Conservation (phyloP, 2,797 vertebrate species). For the Onychomys arenicola region DNA sequence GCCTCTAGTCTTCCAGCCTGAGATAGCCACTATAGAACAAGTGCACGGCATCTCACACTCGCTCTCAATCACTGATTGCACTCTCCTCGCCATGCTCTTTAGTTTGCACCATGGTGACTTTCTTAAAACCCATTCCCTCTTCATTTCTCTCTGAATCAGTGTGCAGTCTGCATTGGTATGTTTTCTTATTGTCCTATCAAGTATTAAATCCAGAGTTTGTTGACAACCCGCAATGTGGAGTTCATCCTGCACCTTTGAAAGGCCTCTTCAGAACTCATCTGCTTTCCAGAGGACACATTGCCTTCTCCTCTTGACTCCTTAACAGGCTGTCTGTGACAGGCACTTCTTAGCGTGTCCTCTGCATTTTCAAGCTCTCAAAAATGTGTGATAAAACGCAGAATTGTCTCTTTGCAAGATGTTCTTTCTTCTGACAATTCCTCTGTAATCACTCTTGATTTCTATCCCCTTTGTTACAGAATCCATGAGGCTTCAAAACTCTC, state of each 20-base stretch:
- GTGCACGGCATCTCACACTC: neutral
- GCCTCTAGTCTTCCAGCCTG: neutral
- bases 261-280: neutral
- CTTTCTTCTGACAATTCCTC: slow-evolving; percentile 28
- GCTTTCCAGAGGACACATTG: neutral
- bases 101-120: neutral
- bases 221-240: neutral
- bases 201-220: slow-evolving; percentile 13
- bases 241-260: slow-evolving; percentile 36
- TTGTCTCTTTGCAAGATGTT: neutral
- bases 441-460: slow-evolving; percentile 38
- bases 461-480: neutral
- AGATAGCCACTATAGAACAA: slow-evolving; percentile 6
- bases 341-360: slow-evolving; percentile 2
- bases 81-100: neutral
- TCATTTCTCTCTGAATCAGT: slow-evolving; percentile 46
- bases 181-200: slow-evolving; percentile 8
- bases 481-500: slow-evolving; percentile 20
- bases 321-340: neutral
- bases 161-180: neutral
- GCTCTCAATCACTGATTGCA: neutral
- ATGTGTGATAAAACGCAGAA: neutral
- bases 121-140: neutral
- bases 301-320: slow-evolving; percentile 16
- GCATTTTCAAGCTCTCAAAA: slow-evolving; percentile 58